These are phyloP conservation scores for Drosophila gaucha DNA, from an alignment of 2,888 invertebrate genomes.

Conservation along the genomic window DNA sequence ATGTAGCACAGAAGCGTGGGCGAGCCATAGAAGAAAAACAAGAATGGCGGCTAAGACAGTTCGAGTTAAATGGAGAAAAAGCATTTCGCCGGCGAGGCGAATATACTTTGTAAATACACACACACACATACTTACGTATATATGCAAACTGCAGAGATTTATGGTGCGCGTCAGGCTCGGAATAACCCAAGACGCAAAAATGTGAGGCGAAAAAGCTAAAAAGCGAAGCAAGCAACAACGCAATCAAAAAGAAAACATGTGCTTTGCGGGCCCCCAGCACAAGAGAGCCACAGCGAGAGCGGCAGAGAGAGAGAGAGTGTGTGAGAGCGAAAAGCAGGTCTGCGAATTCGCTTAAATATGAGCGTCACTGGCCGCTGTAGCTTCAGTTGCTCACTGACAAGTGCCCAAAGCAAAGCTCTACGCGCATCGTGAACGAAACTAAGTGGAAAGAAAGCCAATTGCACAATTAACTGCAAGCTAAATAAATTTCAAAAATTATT, in stretches of 20 bases:
- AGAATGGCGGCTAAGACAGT: conserved; percentile 19
- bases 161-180: conserved; percentile 57
- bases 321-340: conserved; percentile 7
- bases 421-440: conserved; percentile 17
- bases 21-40: conserved; percentile 33
- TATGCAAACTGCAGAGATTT: conserved; percentile 54
- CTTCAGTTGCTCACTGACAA: conserved; percentile 72
- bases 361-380: conserved; percentile 48
- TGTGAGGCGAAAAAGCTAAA: conserved; percentile 46
- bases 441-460: conserved; percentile 12
- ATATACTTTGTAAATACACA: conserved; percentile 8
- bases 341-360: conserved; percentile 68
- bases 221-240: conserved; percentile 45
- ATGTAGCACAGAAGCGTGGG: conserved; percentile 17
- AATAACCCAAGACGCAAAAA: conserved; percentile 68
- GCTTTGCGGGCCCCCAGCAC: conserved; percentile 34
- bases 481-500: background rate
- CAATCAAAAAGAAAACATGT: conserved; percentile 68
- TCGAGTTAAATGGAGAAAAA: conserved; percentile 33
- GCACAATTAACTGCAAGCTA: conserved; percentile 12
- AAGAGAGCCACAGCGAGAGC: conserved; percentile 13
- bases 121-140: background rate
- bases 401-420: conserved; percentile 55
- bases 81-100: conserved; percentile 58
- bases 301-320: conserved; percentile 6